Evolutionary conservation across 2,113 vertebrate genomes (phyloP).

Genomic region (Calidris pygmaea): DNA sequence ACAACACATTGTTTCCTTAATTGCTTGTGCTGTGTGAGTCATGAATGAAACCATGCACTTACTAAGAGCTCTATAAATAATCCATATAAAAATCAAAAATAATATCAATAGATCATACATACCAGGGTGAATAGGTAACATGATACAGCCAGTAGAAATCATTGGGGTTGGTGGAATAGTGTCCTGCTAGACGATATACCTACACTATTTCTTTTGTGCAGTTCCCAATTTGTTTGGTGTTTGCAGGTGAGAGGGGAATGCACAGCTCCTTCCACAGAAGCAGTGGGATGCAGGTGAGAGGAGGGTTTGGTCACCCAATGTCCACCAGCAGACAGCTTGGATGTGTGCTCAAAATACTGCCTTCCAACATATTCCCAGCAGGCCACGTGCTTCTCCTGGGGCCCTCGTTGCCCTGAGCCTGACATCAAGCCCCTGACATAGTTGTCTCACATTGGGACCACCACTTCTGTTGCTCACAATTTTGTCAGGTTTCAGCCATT

Average conservation of each 20-base stretch:
- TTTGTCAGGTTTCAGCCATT: not conserved
- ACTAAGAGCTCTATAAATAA: not conserved
- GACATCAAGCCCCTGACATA: not conserved
- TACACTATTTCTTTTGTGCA: not conserved
- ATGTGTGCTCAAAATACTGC: not conserved
- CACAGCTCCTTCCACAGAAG: not conserved
- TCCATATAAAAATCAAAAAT: not conserved
- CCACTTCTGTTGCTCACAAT: not conserved
- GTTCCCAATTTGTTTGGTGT: not conserved
- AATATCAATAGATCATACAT: not conserved
- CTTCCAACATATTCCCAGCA: not conserved
- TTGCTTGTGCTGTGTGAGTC: not conserved
- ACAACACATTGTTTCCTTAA: not conserved
- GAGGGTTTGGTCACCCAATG: not conserved
- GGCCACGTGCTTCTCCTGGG: rapidly evolving
- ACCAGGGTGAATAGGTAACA: not conserved
- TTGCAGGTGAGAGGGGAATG: not conserved
- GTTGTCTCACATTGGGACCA: not conserved
- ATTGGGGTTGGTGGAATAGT: not conserved
- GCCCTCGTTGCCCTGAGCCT: rapidly evolving
- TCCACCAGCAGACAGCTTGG: not conserved
- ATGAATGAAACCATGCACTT: not conserved
- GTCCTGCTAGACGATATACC: not conserved
- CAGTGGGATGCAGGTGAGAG: not conserved
- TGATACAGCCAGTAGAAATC: not conserved